Conservation (phyloP, 2,888 invertebrate genomes). For the Leuctra nigra region DNA sequence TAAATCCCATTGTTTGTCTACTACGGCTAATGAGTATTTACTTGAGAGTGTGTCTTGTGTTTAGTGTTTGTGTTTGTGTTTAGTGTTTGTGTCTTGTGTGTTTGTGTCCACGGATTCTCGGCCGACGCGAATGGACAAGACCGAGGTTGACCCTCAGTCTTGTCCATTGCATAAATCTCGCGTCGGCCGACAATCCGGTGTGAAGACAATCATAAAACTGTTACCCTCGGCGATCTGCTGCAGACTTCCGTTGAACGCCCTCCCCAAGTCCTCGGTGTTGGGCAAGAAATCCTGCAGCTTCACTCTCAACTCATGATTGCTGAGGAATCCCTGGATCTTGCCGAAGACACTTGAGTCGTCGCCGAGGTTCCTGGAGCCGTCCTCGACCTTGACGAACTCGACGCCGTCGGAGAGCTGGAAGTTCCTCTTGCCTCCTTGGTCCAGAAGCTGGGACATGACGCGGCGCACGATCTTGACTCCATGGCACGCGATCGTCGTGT, state of each 20-base stretch:
- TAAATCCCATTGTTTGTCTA: too few species aligned
- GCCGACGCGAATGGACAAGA: not conserved
- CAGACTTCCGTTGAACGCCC: conserved; percentile 48
- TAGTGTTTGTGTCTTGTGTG: not conserved
- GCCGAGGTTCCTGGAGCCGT: conserved; percentile 39
- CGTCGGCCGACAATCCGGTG: not conserved
- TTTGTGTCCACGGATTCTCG: not conserved
- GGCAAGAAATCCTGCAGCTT: conserved; percentile 63
- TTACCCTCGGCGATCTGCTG: conserved; percentile 33
- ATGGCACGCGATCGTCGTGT: conserved; percentile 43
- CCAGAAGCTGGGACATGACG: conserved; percentile 48
- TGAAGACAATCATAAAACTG: not conserved
- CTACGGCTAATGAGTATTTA: too few species aligned
- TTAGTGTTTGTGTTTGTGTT: not conserved
- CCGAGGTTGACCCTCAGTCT: not conserved
- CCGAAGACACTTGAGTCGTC: conserved; percentile 45
- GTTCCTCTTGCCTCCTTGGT: conserved; percentile 40
- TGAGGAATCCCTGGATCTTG: conserved; percentile 57
- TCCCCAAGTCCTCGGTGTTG: conserved; percentile 46
- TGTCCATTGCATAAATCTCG: not conserved
- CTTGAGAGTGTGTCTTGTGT: too few species aligned
- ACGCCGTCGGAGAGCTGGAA: conserved; percentile 56
- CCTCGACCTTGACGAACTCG: conserved; percentile 51
- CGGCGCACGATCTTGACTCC: conserved; percentile 45
- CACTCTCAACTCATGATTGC: conserved; percentile 65